Conservation (phyloP, 2,888 invertebrate species). For the Silvanus unidentatus region DNA sequence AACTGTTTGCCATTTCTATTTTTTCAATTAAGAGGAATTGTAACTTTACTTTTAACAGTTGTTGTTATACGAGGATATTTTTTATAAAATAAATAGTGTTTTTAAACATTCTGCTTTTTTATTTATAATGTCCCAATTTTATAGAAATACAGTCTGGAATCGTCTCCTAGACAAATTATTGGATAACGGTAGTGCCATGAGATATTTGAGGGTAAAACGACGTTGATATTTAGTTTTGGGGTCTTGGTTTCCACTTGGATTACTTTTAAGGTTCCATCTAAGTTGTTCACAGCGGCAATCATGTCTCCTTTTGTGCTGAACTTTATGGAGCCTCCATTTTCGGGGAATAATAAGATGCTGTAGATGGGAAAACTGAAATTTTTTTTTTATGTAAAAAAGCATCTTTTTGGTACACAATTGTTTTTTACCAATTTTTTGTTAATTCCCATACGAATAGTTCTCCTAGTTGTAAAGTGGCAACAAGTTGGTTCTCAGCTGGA, state of each 20-base stretch:
- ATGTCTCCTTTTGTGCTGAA: slow-evolving; percentile 61
- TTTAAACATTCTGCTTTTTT: no score
- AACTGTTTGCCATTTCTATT: no score
- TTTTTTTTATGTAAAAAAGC: slow-evolving; percentile 10
- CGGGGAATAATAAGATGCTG: slow-evolving; percentile 54
- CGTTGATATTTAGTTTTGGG: slow-evolving; percentile 50
- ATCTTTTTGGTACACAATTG: not conserved
- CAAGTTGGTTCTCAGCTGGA: slow-evolving; percentile 53
- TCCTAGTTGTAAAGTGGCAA: slow-evolving; percentile 61
- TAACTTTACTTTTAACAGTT: no score
- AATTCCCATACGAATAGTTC: slow-evolving; percentile 66
- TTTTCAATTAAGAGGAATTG: no score
- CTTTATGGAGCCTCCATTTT: slow-evolving; percentile 56
- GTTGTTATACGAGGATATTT: no score
- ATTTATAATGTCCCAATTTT: slow-evolving; percentile 31
- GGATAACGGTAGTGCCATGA: slow-evolving; percentile 60
- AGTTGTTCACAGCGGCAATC: slow-evolving; percentile 61
- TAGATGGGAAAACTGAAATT: slow-evolving; percentile 55
- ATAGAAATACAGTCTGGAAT: slow-evolving; percentile 58
- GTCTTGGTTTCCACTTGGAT: slow-evolving; percentile 54
- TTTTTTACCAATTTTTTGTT: slow-evolving; percentile 55
- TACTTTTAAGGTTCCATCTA: slow-evolving; percentile 61
- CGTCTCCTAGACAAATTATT: slow-evolving; percentile 55
- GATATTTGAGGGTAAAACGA: slow-evolving; percentile 54
- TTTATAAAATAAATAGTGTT: no score